These are phyloP conservation scores for Clavelina lepadiformis DNA, from an alignment of 23 tunicate genomes.

Conservation along the genomic window DNA sequence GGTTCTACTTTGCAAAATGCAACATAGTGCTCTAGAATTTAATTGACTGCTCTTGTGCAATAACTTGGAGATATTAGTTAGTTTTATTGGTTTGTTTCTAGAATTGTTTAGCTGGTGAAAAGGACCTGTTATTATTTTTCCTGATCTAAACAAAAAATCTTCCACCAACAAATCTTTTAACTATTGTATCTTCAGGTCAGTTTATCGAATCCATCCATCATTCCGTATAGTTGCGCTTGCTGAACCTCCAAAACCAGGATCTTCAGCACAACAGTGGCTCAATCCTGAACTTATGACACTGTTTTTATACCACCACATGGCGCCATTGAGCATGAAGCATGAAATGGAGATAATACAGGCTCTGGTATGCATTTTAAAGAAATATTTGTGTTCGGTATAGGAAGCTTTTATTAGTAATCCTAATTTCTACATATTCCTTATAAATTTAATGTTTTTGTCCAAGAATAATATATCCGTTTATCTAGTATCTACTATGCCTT, in stretches of 20 bases:
- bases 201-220: conserved; percentile 79
- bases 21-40: too few relatives aligned
- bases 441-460: neutral
- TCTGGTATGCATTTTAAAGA: conserved; percentile 59
- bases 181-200: conserved; percentile 19
- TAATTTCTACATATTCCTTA: neutral
- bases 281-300: conserved; percentile 79
- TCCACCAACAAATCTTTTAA: neutral
- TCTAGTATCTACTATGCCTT: neutral
- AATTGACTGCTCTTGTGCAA: too few relatives aligned
- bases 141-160: neutral
- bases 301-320: conserved; percentile 92
- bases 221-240: conserved; percentile 89
- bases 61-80: too few relatives aligned
- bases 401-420: neutral
- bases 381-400: too few relatives aligned
- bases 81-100: too few relatives aligned
- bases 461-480: neutral
- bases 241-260: conserved; percentile 85
- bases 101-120: neutral
- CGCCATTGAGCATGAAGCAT: conserved; percentile 69
- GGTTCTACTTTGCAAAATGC: too few relatives aligned
- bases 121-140: neutral
- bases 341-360: conserved; percentile 79
- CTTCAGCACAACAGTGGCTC: conserved; percentile 81